A percentile compares a stretch with the other conserved stretches of the same genome.
Evolutionary conservation across 2,113 vertebrate genomes (phyloP).

Genomic region (Dinomys branickii): DNA sequence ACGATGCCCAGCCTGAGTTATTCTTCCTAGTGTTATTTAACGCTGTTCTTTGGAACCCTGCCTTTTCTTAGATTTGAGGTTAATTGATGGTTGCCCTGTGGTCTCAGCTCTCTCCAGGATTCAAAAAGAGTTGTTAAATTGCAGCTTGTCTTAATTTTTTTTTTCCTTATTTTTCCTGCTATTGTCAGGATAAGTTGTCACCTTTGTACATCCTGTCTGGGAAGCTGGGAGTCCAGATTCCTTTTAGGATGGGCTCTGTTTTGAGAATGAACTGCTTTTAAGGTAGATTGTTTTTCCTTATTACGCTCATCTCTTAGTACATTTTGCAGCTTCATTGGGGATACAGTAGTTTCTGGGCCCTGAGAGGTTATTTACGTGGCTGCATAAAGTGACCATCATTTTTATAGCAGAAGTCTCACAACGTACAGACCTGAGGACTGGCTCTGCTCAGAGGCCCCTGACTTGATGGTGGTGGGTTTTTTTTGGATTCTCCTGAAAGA

Average conservation of each 20-base stretch:
- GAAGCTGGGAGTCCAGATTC: not conserved
- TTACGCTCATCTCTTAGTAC: not conserved
- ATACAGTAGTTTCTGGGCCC: not conserved
- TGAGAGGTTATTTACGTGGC: not conserved
- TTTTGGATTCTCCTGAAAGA: not conserved
- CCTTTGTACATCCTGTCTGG: not conserved
- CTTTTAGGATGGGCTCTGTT: not conserved
- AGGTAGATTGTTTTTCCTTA: not conserved
- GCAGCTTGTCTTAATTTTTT: not conserved
- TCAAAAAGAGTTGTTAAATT: not conserved
- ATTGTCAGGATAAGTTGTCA: not conserved
- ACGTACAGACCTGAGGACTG: not conserved
- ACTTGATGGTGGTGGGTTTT: not conserved
- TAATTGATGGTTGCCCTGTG: not conserved
- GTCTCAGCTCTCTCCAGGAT: not conserved
- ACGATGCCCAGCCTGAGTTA: not conserved
- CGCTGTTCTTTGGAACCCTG: not conserved
- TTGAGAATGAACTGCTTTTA: not conserved
- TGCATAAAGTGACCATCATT: not conserved
- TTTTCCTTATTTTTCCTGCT: not conserved
- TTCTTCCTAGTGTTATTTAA: not conserved
- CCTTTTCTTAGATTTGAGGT: not conserved
- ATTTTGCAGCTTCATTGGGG: not conserved
- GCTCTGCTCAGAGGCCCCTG: not conserved
- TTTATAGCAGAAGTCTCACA: not conserved